These are phyloP conservation scores for Champsocephalus esox DNA, from an alignment of 2,797 vertebrate species.

Conservation along the genomic window DNA sequence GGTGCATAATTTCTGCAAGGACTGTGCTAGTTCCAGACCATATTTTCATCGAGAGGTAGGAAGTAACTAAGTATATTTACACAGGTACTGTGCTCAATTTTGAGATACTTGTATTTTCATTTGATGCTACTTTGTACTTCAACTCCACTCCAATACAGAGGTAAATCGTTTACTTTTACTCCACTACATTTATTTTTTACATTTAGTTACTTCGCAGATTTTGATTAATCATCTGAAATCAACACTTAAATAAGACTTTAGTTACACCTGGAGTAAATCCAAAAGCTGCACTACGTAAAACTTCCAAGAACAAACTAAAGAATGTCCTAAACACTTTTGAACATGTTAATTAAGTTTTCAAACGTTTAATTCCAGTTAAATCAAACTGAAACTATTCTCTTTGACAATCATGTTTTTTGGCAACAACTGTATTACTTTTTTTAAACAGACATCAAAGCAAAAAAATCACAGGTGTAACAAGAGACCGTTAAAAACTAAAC, in stretches of 20 bases:
- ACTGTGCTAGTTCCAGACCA: slow-evolving; percentile 38
- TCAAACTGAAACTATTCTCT: neutral
- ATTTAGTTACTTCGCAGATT: too few species aligned
- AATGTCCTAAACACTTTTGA: neutral
- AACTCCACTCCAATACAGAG: too few species aligned
- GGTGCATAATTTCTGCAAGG: slow-evolving; percentile 54
- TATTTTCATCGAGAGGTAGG: slow-evolving; percentile 38
- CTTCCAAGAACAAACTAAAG: neutral
- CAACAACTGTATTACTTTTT: neutral
- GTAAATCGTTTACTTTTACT: too few species aligned
- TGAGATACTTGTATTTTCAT: too few species aligned
- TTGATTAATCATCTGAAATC: too few species aligned
- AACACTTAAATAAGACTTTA: too few species aligned
- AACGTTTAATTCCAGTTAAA: neutral
- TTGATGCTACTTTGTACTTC: too few species aligned
- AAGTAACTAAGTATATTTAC: too few species aligned
- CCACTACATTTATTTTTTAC: too few species aligned
- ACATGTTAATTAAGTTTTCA: neutral
- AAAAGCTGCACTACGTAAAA: neutral
- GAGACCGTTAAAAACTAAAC: neutral
- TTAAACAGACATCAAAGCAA: neutral
- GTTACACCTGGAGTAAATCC: too few species aligned
- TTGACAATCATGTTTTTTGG: neutral
- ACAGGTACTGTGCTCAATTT: too few species aligned
- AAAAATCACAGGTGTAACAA: neutral